Base-by-base conservation (phyloP, 1,140 invertebrate species). In the Diorhabda carinulata region DNA sequence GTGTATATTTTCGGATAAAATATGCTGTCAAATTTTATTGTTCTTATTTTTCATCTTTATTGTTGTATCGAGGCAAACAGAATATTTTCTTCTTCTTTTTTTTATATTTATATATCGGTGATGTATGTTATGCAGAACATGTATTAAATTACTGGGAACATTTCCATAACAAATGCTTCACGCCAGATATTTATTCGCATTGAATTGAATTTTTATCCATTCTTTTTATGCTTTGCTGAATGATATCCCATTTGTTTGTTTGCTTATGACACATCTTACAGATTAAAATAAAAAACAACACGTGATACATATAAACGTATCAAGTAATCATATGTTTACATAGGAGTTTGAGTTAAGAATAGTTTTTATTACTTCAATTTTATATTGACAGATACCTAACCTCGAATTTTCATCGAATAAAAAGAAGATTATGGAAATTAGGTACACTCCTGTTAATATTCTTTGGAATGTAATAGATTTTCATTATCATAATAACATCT, bases 1-100 rank as follows among this genome's bases (percentile, higher is more conserved):
- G 57, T 61, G 68, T 74, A 67, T 58, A 67, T 70, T 70, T 68
- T 68, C 69, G 57, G 67, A 72, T 74, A 74, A 25, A 74, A 74
- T 74, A 74, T 72, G 66, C 71, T 74, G 73, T 74, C 73, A 72
- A 72, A 65, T 72, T 74, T 74, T 74, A 74, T 72, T 72, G 73
- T 72, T 72, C 66, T 70, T 74, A 74, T 74, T 74, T 74, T 71
- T 74, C 73, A 72, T 70, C 66, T 70, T 74, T 74, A 73, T 70
- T 70, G 71, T 73, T 64, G 64, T 68, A 67, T 70, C 65, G 60
- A 43, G 57, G 42, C 63, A 8, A 68, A 67, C 60, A 70, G 61
- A 72, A 72, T 43, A 66, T 59, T 66, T 58, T 60, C 42, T 58
- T 10, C 60, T 58, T 67, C 42, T 25, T 25, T 25, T 25, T 25